phyloP scores from a whole-genome alignment of 2,888 invertebrate genomes.

The Ennomos erosarius region DNA sequence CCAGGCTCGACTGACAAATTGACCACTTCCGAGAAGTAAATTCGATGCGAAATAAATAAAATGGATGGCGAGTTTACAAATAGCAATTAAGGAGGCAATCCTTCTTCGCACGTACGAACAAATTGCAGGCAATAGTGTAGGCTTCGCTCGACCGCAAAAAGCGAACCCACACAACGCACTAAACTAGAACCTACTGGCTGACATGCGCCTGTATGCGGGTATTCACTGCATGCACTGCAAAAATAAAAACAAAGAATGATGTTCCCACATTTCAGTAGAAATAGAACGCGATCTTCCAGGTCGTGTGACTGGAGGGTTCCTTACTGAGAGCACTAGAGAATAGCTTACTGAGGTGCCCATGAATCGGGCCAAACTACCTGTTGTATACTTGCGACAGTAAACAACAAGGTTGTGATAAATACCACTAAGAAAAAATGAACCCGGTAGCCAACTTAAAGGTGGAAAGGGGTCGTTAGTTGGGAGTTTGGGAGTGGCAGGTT shows the following conservation, averaged over 20 bases:
- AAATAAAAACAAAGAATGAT: slow-evolving; percentile 28
- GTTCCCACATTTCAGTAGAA: slow-evolving; percentile 10
- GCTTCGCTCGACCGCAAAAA: slow-evolving; percentile 42
- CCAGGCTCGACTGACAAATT: slow-evolving; percentile 56
- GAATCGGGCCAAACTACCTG: too few species aligned
- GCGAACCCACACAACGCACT: slow-evolving; percentile 25
- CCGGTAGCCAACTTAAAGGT: slow-evolving; percentile 38
- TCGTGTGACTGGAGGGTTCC: slow-evolving; percentile 4
- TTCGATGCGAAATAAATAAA: slow-evolving; percentile 58
- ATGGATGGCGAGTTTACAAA: slow-evolving; percentile 47
- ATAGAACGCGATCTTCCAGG: slow-evolving; percentile 10
- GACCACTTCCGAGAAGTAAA: slow-evolving; percentile 64
- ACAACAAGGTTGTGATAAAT: too few species aligned
- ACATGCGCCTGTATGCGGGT: slow-evolving; percentile 11
- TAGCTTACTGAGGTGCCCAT: too few species aligned
- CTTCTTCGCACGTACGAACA: slow-evolving; percentile 78
- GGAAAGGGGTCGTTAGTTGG: too few species aligned
- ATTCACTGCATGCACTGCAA: background rate
- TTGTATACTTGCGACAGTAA: slow-evolving; percentile 3
- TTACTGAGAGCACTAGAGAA: too few species aligned
- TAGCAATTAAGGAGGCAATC: slow-evolving; percentile 74
- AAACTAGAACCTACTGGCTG: slow-evolving; percentile 16
- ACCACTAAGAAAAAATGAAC: slow-evolving; percentile 32
- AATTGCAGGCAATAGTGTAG: slow-evolving; percentile 69
- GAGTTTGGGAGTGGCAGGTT: too few species aligned